Conservation (phyloP, 2,888 invertebrate genomes). For the Coleophora flavipennella region DNA sequence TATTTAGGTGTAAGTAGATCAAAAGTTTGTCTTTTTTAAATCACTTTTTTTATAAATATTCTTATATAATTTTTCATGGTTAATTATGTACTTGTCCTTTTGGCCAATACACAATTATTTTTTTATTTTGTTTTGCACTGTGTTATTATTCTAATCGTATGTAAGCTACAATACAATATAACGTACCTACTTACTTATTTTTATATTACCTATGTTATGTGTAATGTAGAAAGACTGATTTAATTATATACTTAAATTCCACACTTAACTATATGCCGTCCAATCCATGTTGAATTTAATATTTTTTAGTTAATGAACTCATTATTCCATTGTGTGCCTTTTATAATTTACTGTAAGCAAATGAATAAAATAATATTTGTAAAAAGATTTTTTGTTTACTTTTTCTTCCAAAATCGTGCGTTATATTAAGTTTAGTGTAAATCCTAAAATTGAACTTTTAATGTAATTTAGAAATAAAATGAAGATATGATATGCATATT, state of each 20-base stretch:
- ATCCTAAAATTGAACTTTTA: no score
- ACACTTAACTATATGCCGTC: not conserved
- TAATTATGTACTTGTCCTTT: no score
- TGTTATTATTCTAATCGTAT: not conserved
- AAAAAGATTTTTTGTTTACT: not conserved
- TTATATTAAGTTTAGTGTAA: no score
- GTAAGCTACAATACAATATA: not conserved
- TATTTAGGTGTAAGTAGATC: no score
- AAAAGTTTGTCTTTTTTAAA: no score
- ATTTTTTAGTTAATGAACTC: not conserved
- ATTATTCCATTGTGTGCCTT: not conserved
- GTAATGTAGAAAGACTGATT: not conserved
- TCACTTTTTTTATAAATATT: no score
- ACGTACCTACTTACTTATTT: not conserved
- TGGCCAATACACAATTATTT: not conserved
- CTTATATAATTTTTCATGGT: no score
- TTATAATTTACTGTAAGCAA: not conserved
- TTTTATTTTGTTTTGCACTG: not conserved
- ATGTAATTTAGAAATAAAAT: no score
- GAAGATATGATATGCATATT: no score
- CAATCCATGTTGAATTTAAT: not conserved
- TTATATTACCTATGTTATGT: not conserved
- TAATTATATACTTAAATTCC: not conserved
- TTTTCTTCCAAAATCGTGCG: no score
- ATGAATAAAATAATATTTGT: not conserved